Evolutionary conservation across 2,888 invertebrate species (phyloP).

Genomic region (Drosophila atripex): DNA sequence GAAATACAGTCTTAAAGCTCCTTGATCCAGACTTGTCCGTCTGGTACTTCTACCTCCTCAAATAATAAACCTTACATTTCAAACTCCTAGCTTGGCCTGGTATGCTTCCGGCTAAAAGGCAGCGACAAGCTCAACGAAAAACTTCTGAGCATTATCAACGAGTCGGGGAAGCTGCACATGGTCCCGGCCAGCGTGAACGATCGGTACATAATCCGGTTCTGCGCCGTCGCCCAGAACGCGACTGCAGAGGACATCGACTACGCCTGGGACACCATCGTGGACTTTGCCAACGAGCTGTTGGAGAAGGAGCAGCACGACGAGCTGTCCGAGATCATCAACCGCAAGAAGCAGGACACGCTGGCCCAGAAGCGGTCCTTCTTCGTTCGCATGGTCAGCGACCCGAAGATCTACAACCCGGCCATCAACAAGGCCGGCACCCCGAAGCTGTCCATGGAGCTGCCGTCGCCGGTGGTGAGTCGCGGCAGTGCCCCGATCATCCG

Average conservation of each 20-base stretch:
- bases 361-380: slow-evolving; percentile 97
- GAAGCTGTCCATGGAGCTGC: slow-evolving; percentile 81
- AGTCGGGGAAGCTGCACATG: slow-evolving; percentile 98
- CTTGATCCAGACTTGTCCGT: too few species aligned
- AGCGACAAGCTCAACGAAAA: slow-evolving; percentile 93
- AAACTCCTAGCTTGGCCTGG: slow-evolving; percentile 90
- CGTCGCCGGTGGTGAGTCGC: slow-evolving; percentile 80
- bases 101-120: slow-evolving; percentile 95
- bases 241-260: slow-evolving; percentile 92
- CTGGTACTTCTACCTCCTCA: too few species aligned
- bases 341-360: slow-evolving; percentile 91
- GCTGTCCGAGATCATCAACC: slow-evolving; percentile 89
- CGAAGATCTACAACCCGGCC: slow-evolving; percentile 97
- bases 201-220: slow-evolving; percentile 96
- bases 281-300: slow-evolving; percentile 91
- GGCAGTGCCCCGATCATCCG: slow-evolving; percentile 82
- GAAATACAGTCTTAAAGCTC: too few species aligned
- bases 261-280: slow-evolving; percentile 93
- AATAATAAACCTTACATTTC: neutral
- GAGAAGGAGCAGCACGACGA: slow-evolving; percentile 89
- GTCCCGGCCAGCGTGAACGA: slow-evolving; percentile 96
- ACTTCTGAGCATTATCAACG: slow-evolving; percentile 95
- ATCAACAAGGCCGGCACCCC: slow-evolving; percentile 91
- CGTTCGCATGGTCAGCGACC: slow-evolving; percentile 98
- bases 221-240: slow-evolving; percentile 95